A percentile compares a stretch with the other conserved stretches of the same genome.
Evolutionary conservation across 1,140 invertebrate species (phyloP).

Genomic region (Orchestia grillus): DNA sequence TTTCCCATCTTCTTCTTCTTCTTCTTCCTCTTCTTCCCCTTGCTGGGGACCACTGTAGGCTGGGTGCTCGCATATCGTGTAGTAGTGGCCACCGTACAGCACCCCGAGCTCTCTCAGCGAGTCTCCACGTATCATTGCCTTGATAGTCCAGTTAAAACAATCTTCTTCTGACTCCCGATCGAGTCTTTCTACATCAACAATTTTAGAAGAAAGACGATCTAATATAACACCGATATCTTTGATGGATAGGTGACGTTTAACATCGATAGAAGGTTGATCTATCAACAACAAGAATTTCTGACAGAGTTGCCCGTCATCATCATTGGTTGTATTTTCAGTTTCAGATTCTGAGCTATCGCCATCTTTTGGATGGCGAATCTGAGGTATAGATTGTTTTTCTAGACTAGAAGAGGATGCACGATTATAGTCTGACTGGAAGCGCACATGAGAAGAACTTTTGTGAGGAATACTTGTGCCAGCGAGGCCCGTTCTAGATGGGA

Average conservation of each 20-base stretch:
- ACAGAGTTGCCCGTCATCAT: constrained; percentile 85
- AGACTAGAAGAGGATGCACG: constrained; percentile 48
- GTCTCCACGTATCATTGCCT: constrained; percentile 90
- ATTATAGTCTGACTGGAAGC: constrained; percentile 64
- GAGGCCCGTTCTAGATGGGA: background rate
- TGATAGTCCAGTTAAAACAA: constrained; percentile 94
- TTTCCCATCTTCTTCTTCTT: constrained; percentile 63
- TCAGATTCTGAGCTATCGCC: constrained; percentile 89
- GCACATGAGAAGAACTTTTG: constrained; percentile 67
- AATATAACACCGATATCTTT: constrained; percentile 95
- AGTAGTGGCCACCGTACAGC: constrained; percentile 95
- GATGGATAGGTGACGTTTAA: constrained; percentile 89
- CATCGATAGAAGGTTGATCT: constrained; percentile 89
- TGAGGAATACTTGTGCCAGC: constrained; percentile 60
- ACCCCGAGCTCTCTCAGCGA: constrained; percentile 90
- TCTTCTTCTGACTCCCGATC: constrained; percentile 91
- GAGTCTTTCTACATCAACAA: constrained; percentile 90
- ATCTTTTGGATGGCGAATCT: constrained; percentile 73
- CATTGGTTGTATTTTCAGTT: constrained; percentile 90
- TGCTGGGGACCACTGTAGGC: constrained; percentile 76
- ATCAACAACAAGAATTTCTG: constrained; percentile 93
- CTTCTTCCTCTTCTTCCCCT: constrained; percentile 64
- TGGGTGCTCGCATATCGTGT: constrained; percentile 93
- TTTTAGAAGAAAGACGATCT: constrained; percentile 90
- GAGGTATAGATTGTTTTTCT: constrained; percentile 54